phyloP scores from a whole-genome alignment of 2,888 invertebrate genomes.

The Idaea straminata region DNA sequence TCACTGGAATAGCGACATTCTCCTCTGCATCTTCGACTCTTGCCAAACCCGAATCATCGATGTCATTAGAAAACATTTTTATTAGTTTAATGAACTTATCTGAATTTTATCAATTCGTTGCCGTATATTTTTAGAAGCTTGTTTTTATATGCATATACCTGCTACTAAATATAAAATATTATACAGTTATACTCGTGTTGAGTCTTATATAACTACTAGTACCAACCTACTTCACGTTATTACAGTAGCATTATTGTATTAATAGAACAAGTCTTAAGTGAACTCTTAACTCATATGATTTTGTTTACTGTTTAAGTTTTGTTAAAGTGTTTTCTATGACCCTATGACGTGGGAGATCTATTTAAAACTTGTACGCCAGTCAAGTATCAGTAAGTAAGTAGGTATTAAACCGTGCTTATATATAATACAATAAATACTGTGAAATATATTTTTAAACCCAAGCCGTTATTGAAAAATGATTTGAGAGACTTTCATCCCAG shows the following conservation, averaged over 20 bases:
- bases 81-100: not conserved
- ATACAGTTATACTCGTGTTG: not conserved
- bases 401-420: too few relatives aligned
- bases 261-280: not conserved
- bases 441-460: not conserved
- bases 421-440: not conserved
- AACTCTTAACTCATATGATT: not conserved
- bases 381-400: not conserved
- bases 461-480: too few relatives aligned
- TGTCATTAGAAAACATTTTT: not conserved
- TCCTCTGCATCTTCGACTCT: not conserved
- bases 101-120: not conserved
- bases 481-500: not conserved
- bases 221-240: not conserved
- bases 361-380: not conserved
- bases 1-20: not conserved
- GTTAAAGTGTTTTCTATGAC: not conserved
- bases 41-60: constrained; percentile 1
- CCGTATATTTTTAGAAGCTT: not conserved
- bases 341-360: too few relatives aligned
- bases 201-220: not conserved
- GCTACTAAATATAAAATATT: not conserved
- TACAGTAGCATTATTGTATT: not conserved
- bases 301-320: not conserved
- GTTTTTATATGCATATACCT: not conserved